A percentile compares a stretch with the other conserved stretches of the same genome.
phyloP scores from a whole-genome alignment of 2,113 vertebrate genomes.

The Microtus ochrogaster region DNA sequence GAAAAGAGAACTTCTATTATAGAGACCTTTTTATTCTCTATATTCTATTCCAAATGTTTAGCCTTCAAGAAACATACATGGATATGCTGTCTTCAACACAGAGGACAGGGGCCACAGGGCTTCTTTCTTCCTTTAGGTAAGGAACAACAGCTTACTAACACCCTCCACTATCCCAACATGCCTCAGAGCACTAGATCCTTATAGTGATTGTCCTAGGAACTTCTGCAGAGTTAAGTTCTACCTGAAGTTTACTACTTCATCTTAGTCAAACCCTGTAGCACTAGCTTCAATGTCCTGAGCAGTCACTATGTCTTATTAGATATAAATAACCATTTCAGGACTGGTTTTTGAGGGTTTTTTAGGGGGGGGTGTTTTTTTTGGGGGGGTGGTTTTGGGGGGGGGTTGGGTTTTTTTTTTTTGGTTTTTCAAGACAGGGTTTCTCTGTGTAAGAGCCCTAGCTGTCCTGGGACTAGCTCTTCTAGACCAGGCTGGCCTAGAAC shows the following conservation, averaged over 20 bases:
- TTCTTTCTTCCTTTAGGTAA: neutral
- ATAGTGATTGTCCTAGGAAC: neutral
- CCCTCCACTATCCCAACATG: neutral
- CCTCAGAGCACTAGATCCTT: too few relatives aligned
- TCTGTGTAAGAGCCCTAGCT: too few relatives aligned
- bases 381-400: too few relatives aligned
- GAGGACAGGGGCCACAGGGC: neutral
- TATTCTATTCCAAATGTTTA: neutral
- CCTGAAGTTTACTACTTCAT: neutral
- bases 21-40: neutral
- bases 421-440: too few relatives aligned
- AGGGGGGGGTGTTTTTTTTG: fast-evolving
- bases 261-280: neutral
- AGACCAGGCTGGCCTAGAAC: too few relatives aligned
- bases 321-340: neutral
- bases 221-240: neutral
- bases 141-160: neutral
- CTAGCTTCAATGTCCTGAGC: neutral
- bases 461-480: too few relatives aligned
- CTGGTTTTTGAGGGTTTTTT: too few relatives aligned
- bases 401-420: too few relatives aligned
- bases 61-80: neutral
- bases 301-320: neutral
- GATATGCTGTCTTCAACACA: conserved; percentile 3
- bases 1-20: neutral